Evolutionary conservation across 2,113 vertebrate species (phyloP), one percentile per base, ranked within the genome.

Genomic region (Himantopus leucocephalus): DNA sequence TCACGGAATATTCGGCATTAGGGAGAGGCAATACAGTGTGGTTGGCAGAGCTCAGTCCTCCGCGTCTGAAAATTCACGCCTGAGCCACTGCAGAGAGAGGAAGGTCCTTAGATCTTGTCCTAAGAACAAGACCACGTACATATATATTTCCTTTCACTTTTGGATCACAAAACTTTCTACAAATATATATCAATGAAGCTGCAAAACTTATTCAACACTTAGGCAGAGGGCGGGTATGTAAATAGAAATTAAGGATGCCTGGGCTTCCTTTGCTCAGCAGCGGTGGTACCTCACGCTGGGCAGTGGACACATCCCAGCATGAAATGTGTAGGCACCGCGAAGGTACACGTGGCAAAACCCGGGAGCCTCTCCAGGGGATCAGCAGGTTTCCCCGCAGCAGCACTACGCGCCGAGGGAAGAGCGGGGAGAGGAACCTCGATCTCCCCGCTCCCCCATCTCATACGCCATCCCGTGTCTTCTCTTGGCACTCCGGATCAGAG

Each of bases 271-370:
- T 10, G 63, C 72, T 32, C 45, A 53, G 72, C 67, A 55, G 10
- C 35, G 3, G 7, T 0, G 2, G 35, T 11, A 9, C 10, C 35
- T 23, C 0, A 0, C 15, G 66, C 59, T 30, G 80, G 79, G 13
- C 41, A 10, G 19, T 8, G 56, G 29, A 30, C 45, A 52, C 22
- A 7, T 3, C 7, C 5, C 45, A 47, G 66, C 55, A 37, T 1
- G 5, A n/a, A 17, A 27, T 9, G 35, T 19, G 43, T 30, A 19
- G 48, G 50, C 50, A 29, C 56, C 2, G 0, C 0, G 1, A 43
- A 50, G 47, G 56, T 8, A 29, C 52, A 5, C 0, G 0, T 52
- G 84, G 47, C 29, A 75, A 80, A 81, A 29, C 22, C 56, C 0
- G 0, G 56, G 26, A 93, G 60, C 19, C 35, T 8, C 20, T 29